Evolutionary conservation across 2,888 invertebrate genomes (phyloP).

Genomic region (Plagiodera versicolora): DNA sequence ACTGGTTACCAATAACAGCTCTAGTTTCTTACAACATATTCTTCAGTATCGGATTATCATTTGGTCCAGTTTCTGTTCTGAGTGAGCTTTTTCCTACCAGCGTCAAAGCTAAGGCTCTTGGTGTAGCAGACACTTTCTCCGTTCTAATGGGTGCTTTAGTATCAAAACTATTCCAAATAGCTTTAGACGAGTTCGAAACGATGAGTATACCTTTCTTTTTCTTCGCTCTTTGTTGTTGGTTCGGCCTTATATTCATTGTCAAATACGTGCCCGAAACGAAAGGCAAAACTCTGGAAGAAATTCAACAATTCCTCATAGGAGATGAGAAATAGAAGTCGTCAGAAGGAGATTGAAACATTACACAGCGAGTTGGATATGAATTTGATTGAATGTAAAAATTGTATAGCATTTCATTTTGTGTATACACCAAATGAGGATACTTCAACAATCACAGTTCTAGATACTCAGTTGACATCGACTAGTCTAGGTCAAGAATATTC

Average conservation of each 20-base stretch:
- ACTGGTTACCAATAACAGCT: slow-evolving; percentile 58
- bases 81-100: slow-evolving; percentile 61
- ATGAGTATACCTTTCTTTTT: slow-evolving; percentile 68
- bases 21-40: slow-evolving; percentile 57
- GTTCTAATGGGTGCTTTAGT: slow-evolving; percentile 56
- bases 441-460: no score
- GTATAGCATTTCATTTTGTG: no score
- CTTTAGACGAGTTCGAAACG: slow-evolving; percentile 59
- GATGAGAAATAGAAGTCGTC: slow-evolving; percentile 29
- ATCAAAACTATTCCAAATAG: slow-evolving; percentile 56
- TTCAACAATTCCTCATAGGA: slow-evolving; percentile 64
- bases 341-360: background rate
- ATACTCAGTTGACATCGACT: no score
- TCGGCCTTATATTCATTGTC: slow-evolving; percentile 64
- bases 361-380: no score
- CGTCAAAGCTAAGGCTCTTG: slow-evolving; percentile 60
- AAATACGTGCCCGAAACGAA: slow-evolving; percentile 69
- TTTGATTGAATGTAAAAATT: no score
- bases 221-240: slow-evolving; percentile 62
- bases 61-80: slow-evolving; percentile 57
- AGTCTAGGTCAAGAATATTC: no score
- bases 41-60: slow-evolving; percentile 58
- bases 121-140: slow-evolving; percentile 59
- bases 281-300: slow-evolving; percentile 68
- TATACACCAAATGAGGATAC: no score